These are phyloP conservation scores for Smittia aterrima DNA, from an alignment of 2,888 invertebrate species.

Conservation along the genomic window DNA sequence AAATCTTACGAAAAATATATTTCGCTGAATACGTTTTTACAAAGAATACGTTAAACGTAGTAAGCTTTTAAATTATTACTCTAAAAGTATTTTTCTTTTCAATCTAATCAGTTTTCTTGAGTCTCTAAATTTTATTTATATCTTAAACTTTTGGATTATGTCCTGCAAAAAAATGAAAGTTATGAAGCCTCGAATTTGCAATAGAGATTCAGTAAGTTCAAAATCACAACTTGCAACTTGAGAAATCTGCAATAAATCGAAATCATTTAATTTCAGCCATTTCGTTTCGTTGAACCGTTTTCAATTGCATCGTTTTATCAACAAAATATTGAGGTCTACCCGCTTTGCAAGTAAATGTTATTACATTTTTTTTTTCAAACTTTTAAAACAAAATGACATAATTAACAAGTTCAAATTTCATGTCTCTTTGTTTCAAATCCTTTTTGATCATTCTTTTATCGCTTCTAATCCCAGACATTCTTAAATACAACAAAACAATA, in stretches of 20 bases:
- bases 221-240: not conserved
- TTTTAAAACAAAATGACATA: too few relatives aligned
- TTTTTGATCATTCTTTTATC: not conserved
- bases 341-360: slow-evolving; percentile 26
- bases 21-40: too few relatives aligned
- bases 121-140: too few relatives aligned
- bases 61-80: too few relatives aligned
- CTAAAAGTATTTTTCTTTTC: too few relatives aligned
- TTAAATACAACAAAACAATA: slow-evolving; percentile 10
- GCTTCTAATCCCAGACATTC: not conserved
- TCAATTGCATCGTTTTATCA: slow-evolving; percentile 11
- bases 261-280: slow-evolving; percentile 1
- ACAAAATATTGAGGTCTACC: not conserved
- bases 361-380: not conserved
- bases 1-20: too few relatives aligned
- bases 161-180: not conserved
- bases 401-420: not conserved
- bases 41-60: too few relatives aligned
- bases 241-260: too few relatives aligned
- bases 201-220: not conserved
- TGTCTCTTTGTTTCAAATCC: not conserved
- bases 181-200: not conserved
- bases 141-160: not conserved
- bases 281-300: slow-evolving; percentile 11
- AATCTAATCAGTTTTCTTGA: too few relatives aligned